Conservation (phyloP, 2,113 vertebrate species). For the Anser brachyrhynchus region DNA sequence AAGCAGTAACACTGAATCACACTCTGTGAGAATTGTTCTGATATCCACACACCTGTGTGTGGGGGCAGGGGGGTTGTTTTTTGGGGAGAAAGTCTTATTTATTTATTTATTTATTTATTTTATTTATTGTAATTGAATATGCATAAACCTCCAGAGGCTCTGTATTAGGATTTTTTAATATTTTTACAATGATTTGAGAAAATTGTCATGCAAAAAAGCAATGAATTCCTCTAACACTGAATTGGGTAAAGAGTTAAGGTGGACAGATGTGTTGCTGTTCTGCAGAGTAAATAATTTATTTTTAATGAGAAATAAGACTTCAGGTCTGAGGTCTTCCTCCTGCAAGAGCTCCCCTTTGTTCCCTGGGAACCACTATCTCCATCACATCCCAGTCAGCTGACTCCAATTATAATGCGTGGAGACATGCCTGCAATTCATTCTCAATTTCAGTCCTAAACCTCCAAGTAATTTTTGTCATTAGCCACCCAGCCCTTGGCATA, state of each 20-base stretch:
- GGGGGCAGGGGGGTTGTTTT: neutral
- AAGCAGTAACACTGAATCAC: neutral
- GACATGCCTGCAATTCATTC: accelerated
- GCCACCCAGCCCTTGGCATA: neutral
- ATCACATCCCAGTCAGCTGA: neutral
- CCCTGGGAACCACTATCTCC: neutral
- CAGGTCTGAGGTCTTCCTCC: neutral
- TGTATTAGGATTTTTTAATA: neutral
- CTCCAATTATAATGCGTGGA: neutral
- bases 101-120: neutral
- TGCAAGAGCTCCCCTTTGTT: neutral
- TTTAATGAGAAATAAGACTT: neutral
- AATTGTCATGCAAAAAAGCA: neutral
- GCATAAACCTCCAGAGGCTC: neutral
- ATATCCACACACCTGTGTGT: neutral
- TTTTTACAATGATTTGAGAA: neutral
- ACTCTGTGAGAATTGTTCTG: neutral
- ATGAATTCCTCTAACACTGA: neutral
- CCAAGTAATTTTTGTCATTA: neutral
- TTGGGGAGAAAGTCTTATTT: neutral
- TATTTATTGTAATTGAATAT: neutral
- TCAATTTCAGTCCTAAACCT: neutral
- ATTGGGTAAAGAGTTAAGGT: neutral
- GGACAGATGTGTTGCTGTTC: neutral
- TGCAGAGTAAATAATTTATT: neutral